These are phyloP conservation scores for Acanthosepion lycidas DNA, from an alignment of 2,888 invertebrate genomes.

Conservation along the genomic window DNA sequence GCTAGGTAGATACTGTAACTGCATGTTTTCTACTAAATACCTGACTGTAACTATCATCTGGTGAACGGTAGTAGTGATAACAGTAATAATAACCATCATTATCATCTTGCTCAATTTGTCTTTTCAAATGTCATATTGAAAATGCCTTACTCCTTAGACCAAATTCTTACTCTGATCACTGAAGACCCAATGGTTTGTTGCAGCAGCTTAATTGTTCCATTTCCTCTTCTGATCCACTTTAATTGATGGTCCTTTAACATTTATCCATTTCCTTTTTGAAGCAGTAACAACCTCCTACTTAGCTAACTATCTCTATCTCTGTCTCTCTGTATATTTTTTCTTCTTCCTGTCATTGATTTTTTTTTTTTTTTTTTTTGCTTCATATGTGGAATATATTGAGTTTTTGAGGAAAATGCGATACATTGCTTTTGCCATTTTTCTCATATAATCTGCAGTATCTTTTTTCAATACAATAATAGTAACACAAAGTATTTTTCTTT, in stretches of 20 bases:
- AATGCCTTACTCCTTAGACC: neutral
- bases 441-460: neutral
- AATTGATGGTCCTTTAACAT: neutral
- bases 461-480: neutral
- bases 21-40: too few relatives aligned
- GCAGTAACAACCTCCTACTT: neutral
- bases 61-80: too few relatives aligned
- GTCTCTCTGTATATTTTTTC: neutral
- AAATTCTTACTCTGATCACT: neutral
- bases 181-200: neutral
- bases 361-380: too few relatives aligned
- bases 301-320: neutral
- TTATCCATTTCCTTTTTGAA: neutral
- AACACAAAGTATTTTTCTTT: neutral
- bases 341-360: neutral
- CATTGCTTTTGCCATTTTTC: neutral
- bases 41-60: too few relatives aligned
- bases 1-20: too few relatives aligned
- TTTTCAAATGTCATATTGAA: too few relatives aligned
- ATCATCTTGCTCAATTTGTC: too few relatives aligned
- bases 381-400: neutral
- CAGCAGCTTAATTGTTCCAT: slow-evolving; percentile 12
- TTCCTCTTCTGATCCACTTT: slow-evolving; percentile 33
- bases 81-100: too few relatives aligned
- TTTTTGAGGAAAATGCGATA: neutral